These are phyloP conservation scores for Anabas testudineus DNA, from an alignment of 2,797 vertebrate genomes.

Conservation along the genomic window DNA sequence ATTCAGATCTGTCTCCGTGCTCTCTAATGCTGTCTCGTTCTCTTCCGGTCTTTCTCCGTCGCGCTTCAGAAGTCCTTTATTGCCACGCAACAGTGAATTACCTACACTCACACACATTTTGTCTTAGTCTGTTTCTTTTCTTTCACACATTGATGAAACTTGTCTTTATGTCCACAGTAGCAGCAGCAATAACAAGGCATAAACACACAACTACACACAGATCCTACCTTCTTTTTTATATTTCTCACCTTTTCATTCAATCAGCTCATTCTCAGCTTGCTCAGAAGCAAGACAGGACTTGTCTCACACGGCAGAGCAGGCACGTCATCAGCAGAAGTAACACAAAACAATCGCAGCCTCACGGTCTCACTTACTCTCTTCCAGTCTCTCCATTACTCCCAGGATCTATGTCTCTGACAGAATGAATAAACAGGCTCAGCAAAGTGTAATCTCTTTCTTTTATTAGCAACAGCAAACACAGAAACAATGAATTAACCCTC, in stretches of 20 bases:
- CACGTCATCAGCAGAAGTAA: conserved; percentile 54
- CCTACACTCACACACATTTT: conserved; percentile 32
- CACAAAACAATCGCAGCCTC: conserved; percentile 49
- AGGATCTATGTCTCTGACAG: conserved; percentile 51
- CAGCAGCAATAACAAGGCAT: conserved; percentile 9
- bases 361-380: conserved; percentile 44
- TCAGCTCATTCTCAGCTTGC: conserved; percentile 53
- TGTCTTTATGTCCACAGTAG: conserved; percentile 22
- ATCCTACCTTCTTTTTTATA: background rate
- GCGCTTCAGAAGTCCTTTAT: conserved; percentile 54
- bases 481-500: conserved; percentile 74
- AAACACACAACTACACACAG: background rate
- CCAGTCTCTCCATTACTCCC: conserved; percentile 44
- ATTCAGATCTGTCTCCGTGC: conserved; percentile 62
- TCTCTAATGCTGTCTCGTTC: too few species aligned
- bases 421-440: conserved; percentile 68
- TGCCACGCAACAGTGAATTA: conserved; percentile 53
- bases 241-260: conserved; percentile 14
- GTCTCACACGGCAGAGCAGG: conserved; percentile 44
- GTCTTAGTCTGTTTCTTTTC: conserved; percentile 21
- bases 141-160: conserved; percentile 34
- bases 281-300: conserved; percentile 47
- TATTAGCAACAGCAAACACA: conserved; percentile 80
- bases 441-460: conserved; percentile 76
- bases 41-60: conserved; percentile 37